Conservation (phyloP, 2,888 invertebrate genomes). For the Hecatera dysodea region DNA sequence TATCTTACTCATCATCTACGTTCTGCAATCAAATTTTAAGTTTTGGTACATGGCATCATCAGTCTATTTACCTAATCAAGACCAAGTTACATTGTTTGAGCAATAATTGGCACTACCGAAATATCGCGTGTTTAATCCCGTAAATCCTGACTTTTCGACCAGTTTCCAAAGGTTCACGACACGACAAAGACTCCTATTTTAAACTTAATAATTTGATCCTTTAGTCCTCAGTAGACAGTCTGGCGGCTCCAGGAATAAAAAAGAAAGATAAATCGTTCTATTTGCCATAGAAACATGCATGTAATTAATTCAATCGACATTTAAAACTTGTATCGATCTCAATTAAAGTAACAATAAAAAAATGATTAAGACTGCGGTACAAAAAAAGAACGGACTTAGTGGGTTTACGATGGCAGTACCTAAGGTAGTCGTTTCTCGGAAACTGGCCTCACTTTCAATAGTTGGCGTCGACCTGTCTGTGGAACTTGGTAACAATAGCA, state of each 20-base stretch:
- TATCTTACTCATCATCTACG: no score
- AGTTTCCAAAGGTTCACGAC: not conserved
- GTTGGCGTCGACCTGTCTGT: slow-evolving; percentile 77
- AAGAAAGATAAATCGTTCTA: not conserved
- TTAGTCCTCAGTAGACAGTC: not conserved
- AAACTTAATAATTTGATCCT: not conserved
- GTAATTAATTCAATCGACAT: not conserved
- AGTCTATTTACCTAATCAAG: no score
- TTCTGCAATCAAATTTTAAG: no score
- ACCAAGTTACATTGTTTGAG: no score
- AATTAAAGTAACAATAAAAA: slow-evolving; percentile 46
- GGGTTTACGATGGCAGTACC: slow-evolving; percentile 37
- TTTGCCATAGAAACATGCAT: not conserved
- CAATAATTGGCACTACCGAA: not conserved
- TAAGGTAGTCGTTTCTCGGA: slow-evolving; percentile 64
- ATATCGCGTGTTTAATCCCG: not conserved
- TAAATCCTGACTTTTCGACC: not conserved
- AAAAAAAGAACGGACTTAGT: slow-evolving; percentile 36
- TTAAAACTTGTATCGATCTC: slow-evolving; percentile 17
- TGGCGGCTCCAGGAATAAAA: not conserved
- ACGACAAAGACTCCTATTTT: not conserved
- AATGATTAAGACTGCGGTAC: slow-evolving; percentile 16
- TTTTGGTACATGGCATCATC: no score
- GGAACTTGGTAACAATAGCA: slow-evolving; percentile 48
- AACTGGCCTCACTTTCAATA: slow-evolving; percentile 72